Evolutionary conservation across 2,797 vertebrate genomes (phyloP).

Genomic region (Pogoniulus pusillus): DNA sequence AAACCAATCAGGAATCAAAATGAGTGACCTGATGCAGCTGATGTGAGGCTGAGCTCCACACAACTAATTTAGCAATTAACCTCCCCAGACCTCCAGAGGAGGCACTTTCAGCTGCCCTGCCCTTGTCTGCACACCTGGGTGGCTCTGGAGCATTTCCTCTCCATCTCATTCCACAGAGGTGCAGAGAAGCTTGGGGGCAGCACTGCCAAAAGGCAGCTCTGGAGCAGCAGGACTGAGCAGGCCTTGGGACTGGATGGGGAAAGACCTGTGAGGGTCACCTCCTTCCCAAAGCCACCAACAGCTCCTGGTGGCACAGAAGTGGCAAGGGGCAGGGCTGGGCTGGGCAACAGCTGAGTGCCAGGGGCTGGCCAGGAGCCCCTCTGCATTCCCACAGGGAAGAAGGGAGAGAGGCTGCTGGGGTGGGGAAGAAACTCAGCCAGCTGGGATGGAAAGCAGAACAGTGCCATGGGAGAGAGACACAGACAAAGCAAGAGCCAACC

Average conservation of each 20-base stretch:
- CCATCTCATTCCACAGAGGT: background rate
- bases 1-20: background rate
- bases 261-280: background rate
- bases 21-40: background rate
- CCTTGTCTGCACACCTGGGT: background rate
- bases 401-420: no score
- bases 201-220: background rate
- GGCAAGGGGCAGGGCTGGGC: no score
- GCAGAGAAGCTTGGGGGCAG: background rate
- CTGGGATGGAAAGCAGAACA: no score
- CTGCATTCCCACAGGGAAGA: no score
- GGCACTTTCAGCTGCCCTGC: background rate
- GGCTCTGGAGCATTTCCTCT: background rate
- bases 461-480: no score
- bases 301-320: no score
- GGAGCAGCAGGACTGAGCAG: background rate
- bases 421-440: no score
- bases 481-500: no score
- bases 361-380: no score
- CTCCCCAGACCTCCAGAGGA: background rate
- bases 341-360: no score
- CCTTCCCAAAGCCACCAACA: background rate
- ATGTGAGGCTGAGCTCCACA: background rate
- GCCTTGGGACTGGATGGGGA: background rate
- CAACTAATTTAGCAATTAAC: background rate